Conservation (phyloP, 1,140 invertebrate genomes). For the Trypoxylus dichotomus region DNA sequence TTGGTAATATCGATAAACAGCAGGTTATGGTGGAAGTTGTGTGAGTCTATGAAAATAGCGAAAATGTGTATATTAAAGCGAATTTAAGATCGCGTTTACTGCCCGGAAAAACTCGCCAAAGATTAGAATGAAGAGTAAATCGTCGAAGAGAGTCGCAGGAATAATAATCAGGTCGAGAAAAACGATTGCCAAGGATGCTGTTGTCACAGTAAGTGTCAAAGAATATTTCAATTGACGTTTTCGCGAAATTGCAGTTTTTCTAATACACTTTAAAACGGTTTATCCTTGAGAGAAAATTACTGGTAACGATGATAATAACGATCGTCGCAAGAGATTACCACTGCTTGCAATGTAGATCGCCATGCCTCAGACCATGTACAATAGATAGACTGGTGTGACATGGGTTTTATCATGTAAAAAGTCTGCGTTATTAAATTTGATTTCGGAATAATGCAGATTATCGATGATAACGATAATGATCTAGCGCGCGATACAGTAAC, state of each 20-base stretch:
- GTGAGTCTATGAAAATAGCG: slow-evolving; percentile 18
- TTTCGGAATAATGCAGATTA: neutral
- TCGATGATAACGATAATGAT: neutral
- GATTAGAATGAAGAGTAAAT: slow-evolving; percentile 48
- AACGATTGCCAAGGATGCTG: slow-evolving; percentile 71
- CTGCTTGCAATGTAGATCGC: neutral
- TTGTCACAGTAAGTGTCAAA: slow-evolving; percentile 65
- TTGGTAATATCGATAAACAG: slow-evolving; percentile 20
- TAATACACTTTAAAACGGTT: neutral
- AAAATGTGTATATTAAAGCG: neutral
- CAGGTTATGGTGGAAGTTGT: slow-evolving; percentile 24
- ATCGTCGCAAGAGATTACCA: neutral
- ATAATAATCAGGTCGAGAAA: slow-evolving; percentile 74
- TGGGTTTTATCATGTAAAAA: neutral
- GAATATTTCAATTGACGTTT: neutral
- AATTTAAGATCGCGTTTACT: slow-evolving; percentile 7
- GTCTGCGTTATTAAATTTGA: neutral
- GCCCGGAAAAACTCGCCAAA: neutral
- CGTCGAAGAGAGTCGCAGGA: slow-evolving; percentile 55
- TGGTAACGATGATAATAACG: slow-evolving; percentile 8
- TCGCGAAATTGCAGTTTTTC: slow-evolving; percentile 6
- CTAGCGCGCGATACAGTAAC: neutral
- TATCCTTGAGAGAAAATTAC: slow-evolving; percentile 8
- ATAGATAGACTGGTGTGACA: neutral
- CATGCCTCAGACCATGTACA: neutral